Evolutionary conservation across 2,797 vertebrate species (phyloP).

Genomic region (Esox lucius): DNA sequence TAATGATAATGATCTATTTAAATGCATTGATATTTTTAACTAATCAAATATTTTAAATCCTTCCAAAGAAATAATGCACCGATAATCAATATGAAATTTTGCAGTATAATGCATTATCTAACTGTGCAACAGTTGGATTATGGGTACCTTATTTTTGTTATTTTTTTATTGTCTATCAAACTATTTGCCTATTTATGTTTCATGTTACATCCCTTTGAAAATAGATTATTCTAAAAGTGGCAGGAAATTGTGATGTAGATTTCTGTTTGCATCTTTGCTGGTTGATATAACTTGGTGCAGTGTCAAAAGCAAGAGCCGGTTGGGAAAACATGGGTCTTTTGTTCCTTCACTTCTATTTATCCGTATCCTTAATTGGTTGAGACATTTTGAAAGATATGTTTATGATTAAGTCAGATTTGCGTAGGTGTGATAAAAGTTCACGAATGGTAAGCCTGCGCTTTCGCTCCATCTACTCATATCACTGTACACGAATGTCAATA

Average conservation of each 20-base stretch:
- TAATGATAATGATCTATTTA: slow-evolving; percentile 20
- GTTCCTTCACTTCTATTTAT: slow-evolving; percentile 11
- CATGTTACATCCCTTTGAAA: slow-evolving; percentile 1
- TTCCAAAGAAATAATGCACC: slow-evolving; percentile 1
- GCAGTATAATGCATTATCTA: not conserved
- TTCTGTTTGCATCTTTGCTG: not conserved
- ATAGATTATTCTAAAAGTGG: not conserved
- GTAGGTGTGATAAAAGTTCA: slow-evolving; percentile 76
- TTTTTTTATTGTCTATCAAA: not conserved
- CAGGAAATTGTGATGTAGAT: not conserved
- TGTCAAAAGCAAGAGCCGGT: too few relatives aligned
- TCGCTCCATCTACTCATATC: slow-evolving; percentile 78
- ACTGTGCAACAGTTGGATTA: not conserved
- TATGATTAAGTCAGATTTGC: slow-evolving; percentile 71
- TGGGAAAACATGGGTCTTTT: not conserved
- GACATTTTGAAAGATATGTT: slow-evolving; percentile 44
- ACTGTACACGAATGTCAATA: slow-evolving; percentile 89
- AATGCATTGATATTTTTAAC: slow-evolving; percentile 22
- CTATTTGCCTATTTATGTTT: not conserved
- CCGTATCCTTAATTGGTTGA: not conserved
- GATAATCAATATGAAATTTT: not conserved
- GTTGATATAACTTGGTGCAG: not conserved
- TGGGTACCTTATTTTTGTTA: not conserved
- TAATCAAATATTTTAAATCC: not conserved
- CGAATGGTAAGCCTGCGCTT: slow-evolving; percentile 83